phyloP scores from a whole-genome alignment of 2,113 vertebrate species.

The Triplophysa siluroides region DNA sequence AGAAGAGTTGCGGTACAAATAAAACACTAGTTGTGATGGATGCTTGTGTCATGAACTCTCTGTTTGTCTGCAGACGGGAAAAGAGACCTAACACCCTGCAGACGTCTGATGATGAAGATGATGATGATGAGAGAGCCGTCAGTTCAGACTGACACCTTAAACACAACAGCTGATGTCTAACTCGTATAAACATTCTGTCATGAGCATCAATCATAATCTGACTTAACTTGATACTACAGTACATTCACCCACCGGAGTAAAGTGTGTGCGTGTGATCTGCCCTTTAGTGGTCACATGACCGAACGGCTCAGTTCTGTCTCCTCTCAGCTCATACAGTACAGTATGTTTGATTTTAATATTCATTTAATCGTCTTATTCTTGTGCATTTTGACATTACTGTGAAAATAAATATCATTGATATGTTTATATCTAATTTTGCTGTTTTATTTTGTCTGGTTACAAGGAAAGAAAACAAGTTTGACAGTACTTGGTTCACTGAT shows the following conservation, averaged over 20 bases:
- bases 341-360: neutral
- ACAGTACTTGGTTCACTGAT: too few relatives aligned
- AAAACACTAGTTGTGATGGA: neutral
- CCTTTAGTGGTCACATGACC: too few relatives aligned
- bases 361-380: neutral
- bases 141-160: slow-evolving; percentile 61
- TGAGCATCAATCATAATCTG: too few relatives aligned
- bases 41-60: neutral
- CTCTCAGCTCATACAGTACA: too few relatives aligned
- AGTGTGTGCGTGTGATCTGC: too few relatives aligned
- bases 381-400: neutral
- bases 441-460: neutral
- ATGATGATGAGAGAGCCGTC: slow-evolving; percentile 56
- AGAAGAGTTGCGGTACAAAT: too few relatives aligned
- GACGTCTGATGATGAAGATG: slow-evolving; percentile 55
- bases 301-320: too few relatives aligned
- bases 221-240: too few relatives aligned
- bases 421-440: neutral
- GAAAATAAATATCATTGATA: neutral
- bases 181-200: too few relatives aligned
- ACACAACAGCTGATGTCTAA: neutral
- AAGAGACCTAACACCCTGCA: slow-evolving; percentile 64
- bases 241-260: too few relatives aligned
- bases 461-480: too few relatives aligned
- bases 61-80: slow-evolving; percentile 61